Conservation (phyloP, 2,888 invertebrate species). For the Drosophila pegasa region DNA sequence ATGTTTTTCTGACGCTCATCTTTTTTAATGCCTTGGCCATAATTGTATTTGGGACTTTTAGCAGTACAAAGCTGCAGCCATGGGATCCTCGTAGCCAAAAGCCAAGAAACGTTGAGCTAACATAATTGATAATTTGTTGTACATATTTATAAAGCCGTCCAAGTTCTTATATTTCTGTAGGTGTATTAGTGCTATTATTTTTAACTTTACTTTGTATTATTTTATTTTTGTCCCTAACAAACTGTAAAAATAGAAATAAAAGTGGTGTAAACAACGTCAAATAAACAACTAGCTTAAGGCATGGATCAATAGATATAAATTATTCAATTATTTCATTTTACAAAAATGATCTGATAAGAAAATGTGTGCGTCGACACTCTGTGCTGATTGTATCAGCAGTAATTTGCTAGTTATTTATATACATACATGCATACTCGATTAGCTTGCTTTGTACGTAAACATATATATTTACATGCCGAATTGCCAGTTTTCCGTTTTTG, state of each 20-base stretch:
- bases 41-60: constrained; percentile 83
- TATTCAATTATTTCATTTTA: constrained; percentile 6
- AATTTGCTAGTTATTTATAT: constrained; percentile 5
- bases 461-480: neutral
- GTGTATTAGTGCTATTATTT: neutral
- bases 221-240: neutral
- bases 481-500: neutral
- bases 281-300: neutral
- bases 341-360: constrained; percentile 6
- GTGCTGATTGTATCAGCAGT: neutral
- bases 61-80: constrained; percentile 83
- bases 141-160: constrained; percentile 11
- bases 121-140: constrained; percentile 11
- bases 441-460: neutral
- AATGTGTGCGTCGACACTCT: neutral
- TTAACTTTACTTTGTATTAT: neutral
- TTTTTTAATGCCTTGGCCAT: constrained; percentile 81
- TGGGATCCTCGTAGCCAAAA: constrained; percentile 81
- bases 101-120: constrained; percentile 5
- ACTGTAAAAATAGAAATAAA: constrained; percentile 9
- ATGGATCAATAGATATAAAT: constrained; percentile 5
- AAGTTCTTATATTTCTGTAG: neutral
- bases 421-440: neutral
- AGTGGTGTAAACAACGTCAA: neutral
- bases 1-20: constrained; percentile 83